A percentile compares a stretch with the other conserved stretches of the same genome.
Conservation (phyloP, 2,113 vertebrate genomes). For the Epinephelus cyanopodus region DNA sequence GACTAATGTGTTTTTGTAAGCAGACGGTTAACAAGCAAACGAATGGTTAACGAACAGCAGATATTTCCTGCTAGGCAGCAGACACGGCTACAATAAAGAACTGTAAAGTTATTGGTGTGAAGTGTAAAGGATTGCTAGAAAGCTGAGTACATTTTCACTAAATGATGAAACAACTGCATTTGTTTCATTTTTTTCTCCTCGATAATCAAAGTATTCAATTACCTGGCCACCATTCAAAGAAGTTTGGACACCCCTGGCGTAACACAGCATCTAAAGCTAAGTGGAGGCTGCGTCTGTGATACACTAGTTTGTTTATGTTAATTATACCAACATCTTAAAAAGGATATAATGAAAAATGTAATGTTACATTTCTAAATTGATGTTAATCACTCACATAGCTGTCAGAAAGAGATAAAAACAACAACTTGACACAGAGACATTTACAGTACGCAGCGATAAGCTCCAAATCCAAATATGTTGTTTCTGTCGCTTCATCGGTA, state of each 20-base stretch:
- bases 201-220: too few relatives aligned
- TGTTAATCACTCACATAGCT: not conserved
- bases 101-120: too few relatives aligned
- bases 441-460: slow-evolving; percentile 1
- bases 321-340: slow-evolving; percentile 4
- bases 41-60: too few relatives aligned
- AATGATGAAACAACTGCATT: too few relatives aligned
- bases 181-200: too few relatives aligned
- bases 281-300: not conserved
- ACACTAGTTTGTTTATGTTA: not conserved
- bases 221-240: too few relatives aligned
- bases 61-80: too few relatives aligned
- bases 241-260: not conserved
- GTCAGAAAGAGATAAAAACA: not conserved
- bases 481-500: slow-evolving; percentile 22
- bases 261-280: not conserved
- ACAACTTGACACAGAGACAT: slow-evolving; percentile 7
- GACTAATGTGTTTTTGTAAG: too few relatives aligned
- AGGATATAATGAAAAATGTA: not conserved
- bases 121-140: too few relatives aligned
- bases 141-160: too few relatives aligned
- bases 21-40: too few relatives aligned
- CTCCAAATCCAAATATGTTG: not conserved
- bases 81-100: too few relatives aligned
- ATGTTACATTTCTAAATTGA: slow-evolving; percentile 10